Evolutionary conservation across 2,888 invertebrate species (phyloP).

Genomic region (Selenia dentaria): DNA sequence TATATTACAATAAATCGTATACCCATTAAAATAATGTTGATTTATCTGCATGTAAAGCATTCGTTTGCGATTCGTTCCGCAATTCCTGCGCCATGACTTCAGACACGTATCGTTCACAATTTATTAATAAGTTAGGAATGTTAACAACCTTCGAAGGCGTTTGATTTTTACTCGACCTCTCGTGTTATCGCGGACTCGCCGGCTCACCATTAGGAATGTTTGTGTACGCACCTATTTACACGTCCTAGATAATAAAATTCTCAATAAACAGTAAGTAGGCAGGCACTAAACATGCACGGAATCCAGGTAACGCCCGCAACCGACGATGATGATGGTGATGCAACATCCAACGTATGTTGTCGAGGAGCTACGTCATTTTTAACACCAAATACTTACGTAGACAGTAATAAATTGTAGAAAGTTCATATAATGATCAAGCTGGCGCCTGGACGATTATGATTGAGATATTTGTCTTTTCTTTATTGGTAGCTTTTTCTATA

Average conservation of each 20-base stretch:
- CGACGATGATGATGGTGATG: conserved; percentile 53
- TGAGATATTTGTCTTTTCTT: conserved; percentile 37
- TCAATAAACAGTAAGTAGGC: conserved; percentile 50
- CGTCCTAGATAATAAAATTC: conserved; percentile 58
- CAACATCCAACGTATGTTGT: conserved; percentile 37
- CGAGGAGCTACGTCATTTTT: conserved; percentile 35
- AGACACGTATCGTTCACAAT: conserved; percentile 42
- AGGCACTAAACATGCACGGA: conserved; percentile 46
- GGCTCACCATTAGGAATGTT: conserved; percentile 52
- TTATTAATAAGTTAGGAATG: conserved; percentile 63
- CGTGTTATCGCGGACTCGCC: conserved; percentile 43
- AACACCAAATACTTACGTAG: conserved; percentile 15
- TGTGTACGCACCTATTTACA: conserved; percentile 35
- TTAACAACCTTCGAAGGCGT: conserved; percentile 57
- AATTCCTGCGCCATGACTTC: conserved; percentile 50
- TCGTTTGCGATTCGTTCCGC: conserved; percentile 49
- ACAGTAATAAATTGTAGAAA: conserved; percentile 43
- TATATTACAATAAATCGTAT: neutral
- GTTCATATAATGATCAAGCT: conserved; percentile 23
- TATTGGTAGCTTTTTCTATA: conserved; percentile 1
- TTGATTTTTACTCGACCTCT: conserved; percentile 62
- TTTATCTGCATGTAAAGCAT: conserved; percentile 25
- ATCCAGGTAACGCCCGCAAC: conserved; percentile 47
- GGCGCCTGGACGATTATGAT: conserved; percentile 33
- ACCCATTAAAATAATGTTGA: conserved; percentile 7